Percentiles rank a stretch among this genome's conserved stretches.
Conservation (phyloP, 2,113 vertebrate genomes). For the Alexandromys fortis region DNA sequence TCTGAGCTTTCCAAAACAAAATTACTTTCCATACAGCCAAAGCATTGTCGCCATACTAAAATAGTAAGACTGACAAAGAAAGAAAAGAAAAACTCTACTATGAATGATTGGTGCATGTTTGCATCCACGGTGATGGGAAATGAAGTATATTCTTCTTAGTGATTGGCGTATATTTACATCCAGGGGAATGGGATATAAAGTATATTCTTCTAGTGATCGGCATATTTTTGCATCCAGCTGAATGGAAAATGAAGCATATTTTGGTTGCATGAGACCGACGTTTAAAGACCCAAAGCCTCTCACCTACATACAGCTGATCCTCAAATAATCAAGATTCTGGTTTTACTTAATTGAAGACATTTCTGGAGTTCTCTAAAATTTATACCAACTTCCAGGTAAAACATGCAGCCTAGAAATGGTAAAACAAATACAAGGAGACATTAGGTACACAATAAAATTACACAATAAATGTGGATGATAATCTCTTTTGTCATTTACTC, state of each 20-base stretch:
- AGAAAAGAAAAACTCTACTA: background rate
- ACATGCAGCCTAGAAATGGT: background rate
- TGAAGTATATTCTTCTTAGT: background rate
- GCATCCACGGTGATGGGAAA: background rate
- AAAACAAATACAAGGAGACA: background rate
- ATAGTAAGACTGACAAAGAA: background rate
- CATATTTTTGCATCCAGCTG: no score
- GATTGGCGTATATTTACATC: no score
- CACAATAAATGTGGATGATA: background rate
- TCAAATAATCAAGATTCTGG: background rate
- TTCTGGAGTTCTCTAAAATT: background rate
- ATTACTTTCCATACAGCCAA: background rate
- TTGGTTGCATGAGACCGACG: background rate
- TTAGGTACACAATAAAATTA: background rate
- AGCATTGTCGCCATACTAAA: background rate
- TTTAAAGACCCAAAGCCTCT: background rate
- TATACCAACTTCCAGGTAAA: background rate
- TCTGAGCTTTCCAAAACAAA: slow-evolving; percentile 22
- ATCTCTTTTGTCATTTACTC: background rate
- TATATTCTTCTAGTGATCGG: no score
- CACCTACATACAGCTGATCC: background rate
- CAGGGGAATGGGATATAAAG: no score
- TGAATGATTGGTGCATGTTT: background rate
- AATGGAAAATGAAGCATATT: no score
- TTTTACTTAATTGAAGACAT: background rate